phyloP scores from a whole-genome alignment of 2,888 invertebrate species.

The Gerosis bhagava region DNA sequence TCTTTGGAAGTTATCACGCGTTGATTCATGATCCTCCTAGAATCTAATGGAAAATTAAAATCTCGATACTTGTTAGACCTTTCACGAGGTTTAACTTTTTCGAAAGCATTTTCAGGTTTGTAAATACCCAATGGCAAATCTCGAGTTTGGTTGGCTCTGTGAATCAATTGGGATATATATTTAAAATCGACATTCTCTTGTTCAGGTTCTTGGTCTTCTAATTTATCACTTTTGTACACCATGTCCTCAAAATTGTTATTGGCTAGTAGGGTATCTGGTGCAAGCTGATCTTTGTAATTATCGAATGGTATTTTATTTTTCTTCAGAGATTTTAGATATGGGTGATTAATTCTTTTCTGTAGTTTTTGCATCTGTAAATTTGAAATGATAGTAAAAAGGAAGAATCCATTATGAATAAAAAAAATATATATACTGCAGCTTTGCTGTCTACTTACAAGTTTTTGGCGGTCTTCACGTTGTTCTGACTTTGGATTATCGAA shows the following conservation, averaged over 20 bases:
- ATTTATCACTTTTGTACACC: not conserved
- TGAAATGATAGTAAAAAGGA: too few relatives aligned
- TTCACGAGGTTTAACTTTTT: conserved; percentile 27
- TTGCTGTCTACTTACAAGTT: conserved; percentile 40
- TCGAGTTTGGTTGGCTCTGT: conserved; percentile 48
- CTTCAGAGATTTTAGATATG: too few relatives aligned
- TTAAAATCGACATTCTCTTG: conserved; percentile 57
- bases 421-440: not conserved
- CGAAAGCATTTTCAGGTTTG: conserved; percentile 32
- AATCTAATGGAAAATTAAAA: conserved; percentile 25
- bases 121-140: conserved; percentile 33
- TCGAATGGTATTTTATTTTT: conserved; percentile 35
- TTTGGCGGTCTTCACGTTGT: conserved; percentile 31
- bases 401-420: conserved; percentile 9
- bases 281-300: conserved; percentile 20
- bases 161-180: conserved; percentile 66
- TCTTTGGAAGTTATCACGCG: conserved; percentile 30
- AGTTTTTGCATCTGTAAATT: conserved; percentile 47
- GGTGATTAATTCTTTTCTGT: conserved; percentile 37
- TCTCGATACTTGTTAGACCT: conserved; percentile 19
- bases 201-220: conserved; percentile 25
- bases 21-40: conserved; percentile 28
- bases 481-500: not conserved
- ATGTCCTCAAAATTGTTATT: conserved; percentile 2
- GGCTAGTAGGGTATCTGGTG: not conserved